Base-by-base conservation (phyloP, 2,113 vertebrate genomes). In the Gopherus flavomarginatus region DNA sequence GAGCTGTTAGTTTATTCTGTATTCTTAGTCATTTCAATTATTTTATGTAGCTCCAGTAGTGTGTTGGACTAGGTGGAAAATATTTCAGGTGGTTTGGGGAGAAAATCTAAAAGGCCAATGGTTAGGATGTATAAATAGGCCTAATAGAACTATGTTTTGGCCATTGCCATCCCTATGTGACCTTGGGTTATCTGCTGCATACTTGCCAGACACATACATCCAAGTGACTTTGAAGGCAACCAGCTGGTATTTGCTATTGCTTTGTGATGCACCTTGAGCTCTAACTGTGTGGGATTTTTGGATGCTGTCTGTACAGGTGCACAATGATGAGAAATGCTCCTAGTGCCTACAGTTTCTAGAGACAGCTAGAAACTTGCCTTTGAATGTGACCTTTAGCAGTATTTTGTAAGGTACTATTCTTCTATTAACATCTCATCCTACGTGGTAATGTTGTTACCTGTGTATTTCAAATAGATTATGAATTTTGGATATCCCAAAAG, bases 1-100 rank as follows among this genome's bases (percentile, higher is more conserved):
- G 11, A 6, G 6, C 49, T 95, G 52, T 89, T 94, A 77, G 82
- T 96, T 93, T 89, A 53, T 87, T 94, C 78, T 94, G 89, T 1
- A 0, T 95, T 44, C 62, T 94, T 92, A 81, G 72, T 47, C 62
- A 8, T 29, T 31, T 78, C 4, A n/a, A 3, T 72, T 86, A 6
- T 62, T 62, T 96, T 21, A 4, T 87, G 49, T 42, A 84, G 24
- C n/a, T 80, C 86, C 80, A 50, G 14, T 89, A 80, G 78, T 47
- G 3, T 86, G 16, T n/a, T 86, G 62, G 82, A 89, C 35, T n/a
- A 69, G 65, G 17, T 35, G 10, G 17, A 69, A 69, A 69, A n/a
- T n/a, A 69, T 69, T n/a, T 65, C 62, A 65, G 65, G 16, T n/a
- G 65, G 14, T n/a, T 69, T n/a, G 62, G 16, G 21, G 5, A 11